Evolutionary conservation across 2,888 invertebrate species (phyloP).

Genomic region (Tipula confusa): DNA sequence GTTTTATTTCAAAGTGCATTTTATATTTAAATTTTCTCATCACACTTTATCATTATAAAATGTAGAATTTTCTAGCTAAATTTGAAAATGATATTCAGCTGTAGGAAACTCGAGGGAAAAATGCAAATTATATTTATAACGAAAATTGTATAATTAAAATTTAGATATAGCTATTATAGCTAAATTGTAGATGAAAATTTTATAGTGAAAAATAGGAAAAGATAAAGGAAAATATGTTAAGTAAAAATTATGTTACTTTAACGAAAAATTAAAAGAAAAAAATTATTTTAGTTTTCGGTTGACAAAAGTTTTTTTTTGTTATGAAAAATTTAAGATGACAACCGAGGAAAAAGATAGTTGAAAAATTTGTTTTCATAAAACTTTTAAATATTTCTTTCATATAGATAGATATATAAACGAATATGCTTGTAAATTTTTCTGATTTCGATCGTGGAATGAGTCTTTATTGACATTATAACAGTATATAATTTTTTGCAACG

Average conservation of each 20-base stretch:
- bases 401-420: too few species aligned
- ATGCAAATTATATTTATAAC: background rate
- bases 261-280: background rate
- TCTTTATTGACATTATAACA: too few species aligned
- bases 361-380: background rate
- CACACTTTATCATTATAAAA: background rate
- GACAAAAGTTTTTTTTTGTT: background rate
- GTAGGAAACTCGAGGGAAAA: background rate
- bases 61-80: too few species aligned
- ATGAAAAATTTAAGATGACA: background rate
- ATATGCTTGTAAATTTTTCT: too few species aligned
- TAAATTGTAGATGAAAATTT: background rate
- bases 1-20: background rate
- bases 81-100: background rate
- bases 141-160: background rate
- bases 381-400: too few species aligned
- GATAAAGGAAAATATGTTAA: background rate
- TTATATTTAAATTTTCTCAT: background rate
- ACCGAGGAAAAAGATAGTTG: background rate
- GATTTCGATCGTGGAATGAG: too few species aligned
- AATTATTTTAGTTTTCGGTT: background rate
- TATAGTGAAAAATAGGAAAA: background rate
- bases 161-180: too few species aligned
- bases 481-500: too few species aligned
- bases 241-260: background rate